These are phyloP conservation scores for Aplodontia rufa DNA, from an alignment of 2,113 vertebrate genomes.

Conservation along the genomic window DNA sequence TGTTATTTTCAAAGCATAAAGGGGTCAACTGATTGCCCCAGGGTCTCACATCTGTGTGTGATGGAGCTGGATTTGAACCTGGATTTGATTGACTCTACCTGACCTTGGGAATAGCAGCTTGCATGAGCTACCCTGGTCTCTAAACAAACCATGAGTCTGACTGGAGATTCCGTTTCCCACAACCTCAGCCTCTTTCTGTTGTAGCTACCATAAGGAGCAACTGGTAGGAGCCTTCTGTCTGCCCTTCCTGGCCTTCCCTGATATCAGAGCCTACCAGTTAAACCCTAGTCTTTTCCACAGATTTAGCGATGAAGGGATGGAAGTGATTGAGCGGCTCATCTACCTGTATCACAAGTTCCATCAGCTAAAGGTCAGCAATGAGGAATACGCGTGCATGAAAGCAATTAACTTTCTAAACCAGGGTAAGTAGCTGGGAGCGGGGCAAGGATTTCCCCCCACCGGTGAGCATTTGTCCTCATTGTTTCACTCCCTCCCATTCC, in stretches of 20 bases:
- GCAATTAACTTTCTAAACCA: constrained; percentile 99
- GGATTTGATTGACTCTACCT: background rate
- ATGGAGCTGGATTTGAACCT: constrained; percentile 32
- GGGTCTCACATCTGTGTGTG: background rate
- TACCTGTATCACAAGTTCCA: constrained; percentile 98
- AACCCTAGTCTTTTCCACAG: constrained; percentile 73
- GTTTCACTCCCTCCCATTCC: background rate
- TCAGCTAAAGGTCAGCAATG: constrained; percentile 97
- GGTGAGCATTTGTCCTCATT: background rate
- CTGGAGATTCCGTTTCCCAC: background rate
- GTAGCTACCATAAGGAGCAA: background rate
- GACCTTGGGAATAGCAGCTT: background rate
- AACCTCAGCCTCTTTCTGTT: background rate
- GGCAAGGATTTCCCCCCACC: background rate
- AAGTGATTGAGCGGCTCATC: constrained; percentile 98
- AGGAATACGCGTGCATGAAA: constrained; percentile 99
- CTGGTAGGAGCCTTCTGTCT: background rate
- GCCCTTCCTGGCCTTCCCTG: background rate
- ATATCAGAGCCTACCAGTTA: background rate
- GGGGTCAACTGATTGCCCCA: background rate
- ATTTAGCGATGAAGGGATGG: constrained; percentile 99
- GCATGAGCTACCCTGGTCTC: background rate
- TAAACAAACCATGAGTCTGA: background rate
- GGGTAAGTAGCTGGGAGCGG: constrained; percentile 84
- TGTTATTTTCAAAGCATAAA: constrained; percentile 26